These are phyloP conservation scores for Phyllotreta striolata DNA, from an alignment of 2,888 invertebrate species.

Conservation along the genomic window DNA sequence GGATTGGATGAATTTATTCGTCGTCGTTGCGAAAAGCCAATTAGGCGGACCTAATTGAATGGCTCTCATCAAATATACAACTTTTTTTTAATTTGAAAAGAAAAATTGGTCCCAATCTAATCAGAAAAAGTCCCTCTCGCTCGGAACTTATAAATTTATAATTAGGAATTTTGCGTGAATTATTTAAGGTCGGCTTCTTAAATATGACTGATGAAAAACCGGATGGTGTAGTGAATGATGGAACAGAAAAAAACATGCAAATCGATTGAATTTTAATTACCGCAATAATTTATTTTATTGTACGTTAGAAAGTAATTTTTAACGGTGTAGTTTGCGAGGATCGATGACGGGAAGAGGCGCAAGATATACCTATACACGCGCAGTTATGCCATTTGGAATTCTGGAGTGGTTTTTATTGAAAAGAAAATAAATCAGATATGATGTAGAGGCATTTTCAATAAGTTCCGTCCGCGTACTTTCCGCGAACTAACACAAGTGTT, in stretches of 20 bases:
- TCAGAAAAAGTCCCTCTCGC: constrained; percentile 53
- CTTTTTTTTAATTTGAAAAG: constrained; percentile 57
- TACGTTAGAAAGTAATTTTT: neutral
- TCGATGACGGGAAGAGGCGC: constrained; percentile 39
- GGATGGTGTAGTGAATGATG: neutral
- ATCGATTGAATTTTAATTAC: neutral
- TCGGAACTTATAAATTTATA: constrained; percentile 55
- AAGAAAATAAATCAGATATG: constrained; percentile 55
- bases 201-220: constrained; percentile 12
- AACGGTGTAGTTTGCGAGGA: constrained; percentile 26
- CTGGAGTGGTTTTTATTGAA: constrained; percentile 52
- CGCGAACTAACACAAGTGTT: constrained; percentile 42
- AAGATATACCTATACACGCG: constrained; percentile 36
- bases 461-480: constrained; percentile 40
- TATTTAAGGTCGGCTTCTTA: constrained; percentile 36
- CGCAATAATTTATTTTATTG: neutral
- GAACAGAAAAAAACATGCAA: neutral
- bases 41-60: constrained; percentile 53
- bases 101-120: constrained; percentile 59
- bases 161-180: constrained; percentile 47
- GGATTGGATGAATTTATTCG: no score
- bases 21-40: constrained; percentile 32
- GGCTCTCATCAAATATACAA: constrained; percentile 57
- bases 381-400: constrained; percentile 47
- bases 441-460: constrained; percentile 54